phyloP scores from a whole-genome alignment of 2,888 invertebrate species.

The Molorchus minor region DNA sequence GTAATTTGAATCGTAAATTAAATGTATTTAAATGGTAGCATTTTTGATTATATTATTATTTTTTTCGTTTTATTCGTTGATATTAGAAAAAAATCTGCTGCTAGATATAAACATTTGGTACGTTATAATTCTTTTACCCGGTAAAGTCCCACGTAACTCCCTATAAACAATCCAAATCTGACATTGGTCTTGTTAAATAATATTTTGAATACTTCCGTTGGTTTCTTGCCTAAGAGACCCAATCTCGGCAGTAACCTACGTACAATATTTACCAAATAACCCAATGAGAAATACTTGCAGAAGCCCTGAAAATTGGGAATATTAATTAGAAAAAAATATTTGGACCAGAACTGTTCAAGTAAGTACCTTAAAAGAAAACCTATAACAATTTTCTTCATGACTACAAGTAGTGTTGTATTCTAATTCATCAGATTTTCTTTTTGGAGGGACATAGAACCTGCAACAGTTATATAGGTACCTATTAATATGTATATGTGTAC shows the following conservation, averaged over 20 bases:
- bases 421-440: not conserved
- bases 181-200: constrained; percentile 46
- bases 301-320: constrained; percentile 44
- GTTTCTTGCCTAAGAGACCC: constrained; percentile 37
- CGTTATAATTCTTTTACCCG: constrained; percentile 52
- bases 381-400: constrained; percentile 35
- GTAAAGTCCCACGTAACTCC: constrained; percentile 51
- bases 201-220: constrained; percentile 34
- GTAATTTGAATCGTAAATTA: no score
- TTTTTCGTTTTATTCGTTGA: no score
- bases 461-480: constrained; percentile 1
- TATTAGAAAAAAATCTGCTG: not conserved
- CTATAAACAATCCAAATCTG: constrained; percentile 51
- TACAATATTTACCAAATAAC: constrained; percentile 46
- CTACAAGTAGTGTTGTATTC: constrained; percentile 19
- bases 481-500: no score
- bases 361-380: constrained; percentile 32
- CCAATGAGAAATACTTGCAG: constrained; percentile 48
- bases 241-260: constrained; percentile 43
- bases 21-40: no score
- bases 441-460: constrained; percentile 48
- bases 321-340: constrained; percentile 3
- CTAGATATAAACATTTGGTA: not conserved
- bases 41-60: no score
- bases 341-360: not conserved